A percentile compares a stretch with the other conserved stretches of the same genome.
Conservation (phyloP, 1,140 invertebrate genomes). For the Sycobia sp. region DNA sequence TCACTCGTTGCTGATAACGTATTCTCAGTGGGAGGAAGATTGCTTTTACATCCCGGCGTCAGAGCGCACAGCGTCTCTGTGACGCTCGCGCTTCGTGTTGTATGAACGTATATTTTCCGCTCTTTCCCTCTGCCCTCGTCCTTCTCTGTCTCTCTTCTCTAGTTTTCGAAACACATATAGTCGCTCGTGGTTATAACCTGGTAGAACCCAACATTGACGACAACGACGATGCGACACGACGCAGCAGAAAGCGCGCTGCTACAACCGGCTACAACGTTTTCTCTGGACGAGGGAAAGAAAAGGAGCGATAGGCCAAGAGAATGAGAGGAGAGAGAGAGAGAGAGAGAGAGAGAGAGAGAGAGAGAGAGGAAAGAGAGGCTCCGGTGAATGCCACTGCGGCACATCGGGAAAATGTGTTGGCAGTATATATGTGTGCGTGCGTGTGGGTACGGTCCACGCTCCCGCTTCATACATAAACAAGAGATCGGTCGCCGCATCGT, state of each 20-base stretch:
- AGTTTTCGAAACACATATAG: slow-evolving; percentile 9
- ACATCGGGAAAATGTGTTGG: slow-evolving; percentile 2
- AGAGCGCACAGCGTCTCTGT: slow-evolving; percentile 17
- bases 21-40: slow-evolving; percentile 56
- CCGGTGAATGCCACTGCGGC: slow-evolving; percentile 8
- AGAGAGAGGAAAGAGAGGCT: slow-evolving; percentile 7
- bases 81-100: slow-evolving; percentile 41
- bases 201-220: no score
- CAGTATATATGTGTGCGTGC: slow-evolving; percentile 2
- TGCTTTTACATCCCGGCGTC: slow-evolving; percentile 53
- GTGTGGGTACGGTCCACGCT: slow-evolving; percentile 52
- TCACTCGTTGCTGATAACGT: slow-evolving; percentile 49
- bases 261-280: background rate
- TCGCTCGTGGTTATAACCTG: no score
- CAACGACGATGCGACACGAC: background rate
- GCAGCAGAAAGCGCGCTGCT: background rate
- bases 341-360: slow-evolving; percentile 4
- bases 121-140: slow-evolving; percentile 29
- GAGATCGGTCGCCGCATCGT: slow-evolving; percentile 55
- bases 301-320: no score
- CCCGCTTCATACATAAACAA: slow-evolving; percentile 62
- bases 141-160: background rate
- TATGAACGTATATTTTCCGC: slow-evolving; percentile 43
- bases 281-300: background rate
- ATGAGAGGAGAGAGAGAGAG: slow-evolving; percentile 1